Base-by-base conservation (phyloP, 2,888 invertebrate genomes). In the Dryadula phaetusa region DNA sequence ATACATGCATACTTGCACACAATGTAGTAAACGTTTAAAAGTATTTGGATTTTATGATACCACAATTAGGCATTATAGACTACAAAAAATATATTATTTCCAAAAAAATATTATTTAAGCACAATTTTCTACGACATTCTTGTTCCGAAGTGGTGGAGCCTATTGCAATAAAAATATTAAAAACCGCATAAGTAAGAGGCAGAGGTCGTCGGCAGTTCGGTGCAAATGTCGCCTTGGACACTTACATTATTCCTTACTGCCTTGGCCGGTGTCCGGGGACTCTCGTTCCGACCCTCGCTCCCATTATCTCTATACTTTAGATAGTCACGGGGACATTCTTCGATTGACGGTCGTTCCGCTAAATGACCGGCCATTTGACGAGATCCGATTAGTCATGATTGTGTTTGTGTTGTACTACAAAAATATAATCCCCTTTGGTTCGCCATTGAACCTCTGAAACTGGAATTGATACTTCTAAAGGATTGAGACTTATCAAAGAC, bases 101-200 rank as follows among this genome's bases (percentile, higher is more conserved):
- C 46, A 32, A 42, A 34, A 56, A 40, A 40, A 58, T n/a, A 18
- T 25, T 25, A 10, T 42, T 32, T 40, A n/a, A 44, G 10, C 20
- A 47, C 1, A 54, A 56, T 37, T 66, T 49, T 73, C 73, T 49
- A 72, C 34, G 7, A 61, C 71, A 70, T 42, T 67, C 47, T 62
- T 73, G 64, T 73, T 46, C 71, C 14, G 56, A 46, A 73, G 56
- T 87, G 88, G 82, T 86, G 85, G 79, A 79, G 79, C 81, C 86
- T 80, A 94, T 94, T 94, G 93, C 94, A 94, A 94, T 95, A 94
- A 94, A 94, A 94, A 92, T 93, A 93, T 93, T 92, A 93, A 92
- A 93, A 93, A 92, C 92, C 90, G 91, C 89, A 92, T 92, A 92
- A 92, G 92, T 92, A 92, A 91, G 90, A 88, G 90, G 83, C 84